Base-by-base conservation (phyloP, 2,888 invertebrate species). In the Pristionchus mayeri region DNA sequence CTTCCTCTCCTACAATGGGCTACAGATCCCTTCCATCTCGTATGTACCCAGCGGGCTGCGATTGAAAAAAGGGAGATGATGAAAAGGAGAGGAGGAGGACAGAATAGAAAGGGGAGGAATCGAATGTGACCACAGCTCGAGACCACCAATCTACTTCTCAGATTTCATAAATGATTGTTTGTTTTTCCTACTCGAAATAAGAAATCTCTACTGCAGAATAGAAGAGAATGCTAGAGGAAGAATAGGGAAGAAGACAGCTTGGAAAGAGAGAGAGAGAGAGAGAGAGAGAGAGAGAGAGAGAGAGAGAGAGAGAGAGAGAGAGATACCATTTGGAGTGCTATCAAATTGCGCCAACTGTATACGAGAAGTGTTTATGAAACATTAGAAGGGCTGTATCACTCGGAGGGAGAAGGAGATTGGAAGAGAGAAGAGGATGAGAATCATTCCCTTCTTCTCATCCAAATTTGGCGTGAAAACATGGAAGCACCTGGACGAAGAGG, bases 101-200 rank as follows among this genome's bases (percentile, higher is more conserved):
- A 71, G 71, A 71, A 40, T 63, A 63, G 63, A 27, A 52, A 18
- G 27, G 57, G 44, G 40, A 40, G 40, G 67, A 71, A 34, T 44
- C 40, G 44, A 60, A 6, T 60, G 57, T 71, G 71, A 44, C 71
- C 44, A 71, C n/a, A 60, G 13, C 34, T 24, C 40, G 37, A 71
- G n/a, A 21, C 34, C n/a, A 40, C 9, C n/a, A 40, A 44, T 44
- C 40, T 34, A 16, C 30, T 60, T 24, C 1, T 71, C 71, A n/a
- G 9, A 71, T 71, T 71, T 71, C 71, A 71, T 40, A 44, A 44
- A 71, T 44, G 40, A 44, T 71, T 63, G 63, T 63, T 71, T 71
- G 71, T 24, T 71, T 44, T 71, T 44, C 40, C 40, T 6, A 11
- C 37, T 4, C n/a, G 40, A 71, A 71, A 71, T 71, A 44, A 44